A percentile compares a stretch with the other conserved stretches of the same genome.
phyloP scores from a whole-genome alignment of 1,140 invertebrate species.

The Drosophila hydei region DNA sequence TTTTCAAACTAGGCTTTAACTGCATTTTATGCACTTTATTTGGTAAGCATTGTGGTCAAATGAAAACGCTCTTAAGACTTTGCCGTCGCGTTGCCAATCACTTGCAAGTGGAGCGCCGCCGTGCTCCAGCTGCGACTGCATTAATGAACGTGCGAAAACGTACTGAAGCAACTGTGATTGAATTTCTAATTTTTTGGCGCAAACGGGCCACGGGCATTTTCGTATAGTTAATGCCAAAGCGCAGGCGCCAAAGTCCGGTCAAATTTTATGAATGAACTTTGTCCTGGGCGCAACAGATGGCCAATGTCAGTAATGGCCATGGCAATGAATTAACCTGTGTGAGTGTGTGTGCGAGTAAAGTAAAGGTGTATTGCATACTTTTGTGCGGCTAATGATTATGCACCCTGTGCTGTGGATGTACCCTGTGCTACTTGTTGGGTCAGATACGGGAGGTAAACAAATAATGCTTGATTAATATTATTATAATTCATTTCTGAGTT shows the following conservation, averaged over 20 bases:
- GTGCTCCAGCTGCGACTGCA: conserved; percentile 28
- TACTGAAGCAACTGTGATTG: conserved; percentile 67
- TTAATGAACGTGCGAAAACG: conserved; percentile 64
- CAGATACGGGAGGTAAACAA: not conserved
- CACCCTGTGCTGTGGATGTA: conserved; percentile 3
- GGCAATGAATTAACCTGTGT: conserved; percentile 33
- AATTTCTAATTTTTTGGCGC: conserved; percentile 69
- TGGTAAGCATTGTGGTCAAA: not conserved
- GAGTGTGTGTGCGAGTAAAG: not conserved
- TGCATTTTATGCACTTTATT: conserved; percentile 20
- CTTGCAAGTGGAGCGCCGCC: not conserved
- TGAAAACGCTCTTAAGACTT: not conserved
- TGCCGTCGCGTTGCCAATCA: conserved; percentile 19
- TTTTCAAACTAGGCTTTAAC: not conserved
- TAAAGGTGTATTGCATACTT: conserved; percentile 1
- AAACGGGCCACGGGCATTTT: conserved; percentile 32
- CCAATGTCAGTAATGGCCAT: conserved; percentile 28
- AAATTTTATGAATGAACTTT: conserved; percentile 67
- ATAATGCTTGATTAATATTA: not conserved
- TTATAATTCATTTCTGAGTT: not conserved
- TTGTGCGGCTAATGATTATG: not conserved
- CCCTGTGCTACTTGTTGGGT: not conserved
- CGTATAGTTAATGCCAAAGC: conserved; percentile 17
- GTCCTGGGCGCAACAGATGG: conserved; percentile 64
- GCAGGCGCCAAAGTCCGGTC: conserved; percentile 48